phyloP scores from a whole-genome alignment of 2,113 vertebrate genomes.

The Cnemophilus loriae region DNA sequence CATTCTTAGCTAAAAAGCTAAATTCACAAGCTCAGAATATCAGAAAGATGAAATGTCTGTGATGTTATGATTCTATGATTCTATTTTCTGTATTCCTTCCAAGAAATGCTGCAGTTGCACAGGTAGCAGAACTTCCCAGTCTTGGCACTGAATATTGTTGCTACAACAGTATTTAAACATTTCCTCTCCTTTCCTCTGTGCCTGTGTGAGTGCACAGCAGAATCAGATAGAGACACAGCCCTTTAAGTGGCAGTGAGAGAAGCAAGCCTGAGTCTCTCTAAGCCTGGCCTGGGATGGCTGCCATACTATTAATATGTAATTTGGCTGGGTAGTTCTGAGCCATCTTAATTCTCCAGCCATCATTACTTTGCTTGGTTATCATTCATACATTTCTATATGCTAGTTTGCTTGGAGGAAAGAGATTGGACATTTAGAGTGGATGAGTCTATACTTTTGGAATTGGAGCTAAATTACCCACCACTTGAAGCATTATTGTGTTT shows the following conservation, averaged over 20 bases:
- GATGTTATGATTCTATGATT: neutral
- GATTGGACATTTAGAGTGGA: constrained; percentile 1
- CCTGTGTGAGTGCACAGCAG: neutral
- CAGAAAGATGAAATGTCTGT: neutral
- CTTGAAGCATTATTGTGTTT: constrained; percentile 23
- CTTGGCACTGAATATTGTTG: neutral
- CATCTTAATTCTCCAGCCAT: constrained; percentile 13
- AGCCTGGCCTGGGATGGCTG: neutral
- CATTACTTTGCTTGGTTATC: neutral
- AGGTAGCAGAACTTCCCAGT: neutral
- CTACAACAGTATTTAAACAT: neutral
- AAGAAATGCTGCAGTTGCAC: neutral
- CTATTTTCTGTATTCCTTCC: neutral
- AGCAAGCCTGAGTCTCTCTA: neutral
- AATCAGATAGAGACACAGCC: neutral
- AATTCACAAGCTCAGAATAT: neutral
- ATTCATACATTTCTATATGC: neutral
- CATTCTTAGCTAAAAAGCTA: neutral
- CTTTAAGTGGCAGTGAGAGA: neutral
- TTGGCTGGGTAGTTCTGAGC: neutral
- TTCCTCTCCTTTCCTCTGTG: neutral
- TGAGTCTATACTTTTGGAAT: constrained; percentile 18
- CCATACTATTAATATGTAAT: neutral
- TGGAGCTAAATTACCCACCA: constrained; percentile 18
- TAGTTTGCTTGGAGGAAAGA: neutral